phyloP scores from a whole-genome alignment of 2,797 vertebrate genomes.

The Telmatherina bonti region DNA sequence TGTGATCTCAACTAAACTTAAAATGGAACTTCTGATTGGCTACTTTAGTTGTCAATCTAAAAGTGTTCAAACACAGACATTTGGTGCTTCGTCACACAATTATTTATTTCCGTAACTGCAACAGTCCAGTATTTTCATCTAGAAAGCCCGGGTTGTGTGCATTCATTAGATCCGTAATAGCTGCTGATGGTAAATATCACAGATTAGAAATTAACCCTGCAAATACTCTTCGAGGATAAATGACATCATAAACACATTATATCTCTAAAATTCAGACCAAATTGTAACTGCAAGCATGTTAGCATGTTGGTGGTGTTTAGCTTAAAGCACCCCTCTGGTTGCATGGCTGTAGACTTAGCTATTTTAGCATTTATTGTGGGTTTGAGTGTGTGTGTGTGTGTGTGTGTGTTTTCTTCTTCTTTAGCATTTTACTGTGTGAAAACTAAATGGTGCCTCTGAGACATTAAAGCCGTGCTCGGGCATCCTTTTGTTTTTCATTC shows the following conservation, averaged over 20 bases:
- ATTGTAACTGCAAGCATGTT: background rate
- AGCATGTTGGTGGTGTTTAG: background rate
- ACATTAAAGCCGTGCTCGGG: slow-evolving; percentile 41
- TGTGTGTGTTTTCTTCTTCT: slow-evolving; percentile 10
- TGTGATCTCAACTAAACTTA: too few relatives aligned
- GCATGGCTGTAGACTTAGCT: background rate
- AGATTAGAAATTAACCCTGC: background rate
- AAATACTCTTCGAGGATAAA: background rate
- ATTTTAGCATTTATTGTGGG: slow-evolving; percentile 15
- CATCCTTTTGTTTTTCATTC: slow-evolving; percentile 52
- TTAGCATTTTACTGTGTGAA: slow-evolving; percentile 21
- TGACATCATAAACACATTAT: background rate
- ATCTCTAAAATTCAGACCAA: background rate
- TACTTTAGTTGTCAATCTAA: too few relatives aligned
- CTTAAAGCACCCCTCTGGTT: background rate
- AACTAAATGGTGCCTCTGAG: slow-evolving; percentile 32
- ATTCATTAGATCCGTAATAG: background rate
- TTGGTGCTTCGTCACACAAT: too few relatives aligned
- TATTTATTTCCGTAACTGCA: background rate
- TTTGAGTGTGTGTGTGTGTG: background rate
- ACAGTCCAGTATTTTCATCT: background rate
- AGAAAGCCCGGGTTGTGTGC: background rate
- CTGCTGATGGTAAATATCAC: too few relatives aligned
- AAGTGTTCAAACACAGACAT: too few relatives aligned
- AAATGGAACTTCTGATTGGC: too few relatives aligned